Percentiles rank a stretch among this genome's conserved stretches.
Conservation (phyloP, 2,113 vertebrate genomes). For the Bos indicus region DNA sequence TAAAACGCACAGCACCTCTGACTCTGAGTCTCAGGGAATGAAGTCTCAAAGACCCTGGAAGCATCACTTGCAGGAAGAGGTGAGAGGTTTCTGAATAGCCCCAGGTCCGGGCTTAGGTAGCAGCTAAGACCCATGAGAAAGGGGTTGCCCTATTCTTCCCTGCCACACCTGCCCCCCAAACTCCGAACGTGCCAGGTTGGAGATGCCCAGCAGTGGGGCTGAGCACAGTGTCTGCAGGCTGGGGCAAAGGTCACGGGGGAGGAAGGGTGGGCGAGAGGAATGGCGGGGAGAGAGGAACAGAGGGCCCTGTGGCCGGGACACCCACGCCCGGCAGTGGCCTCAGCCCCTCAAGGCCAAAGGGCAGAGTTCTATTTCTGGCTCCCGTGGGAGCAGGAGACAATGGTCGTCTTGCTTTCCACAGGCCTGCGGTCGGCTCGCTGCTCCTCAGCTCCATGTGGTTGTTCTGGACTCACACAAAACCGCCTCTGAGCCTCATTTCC, state of each 20-base stretch:
- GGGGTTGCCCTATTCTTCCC: fast-evolving
- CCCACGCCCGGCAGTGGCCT: constrained; percentile 10
- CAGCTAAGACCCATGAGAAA: not conserved
- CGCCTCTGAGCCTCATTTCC: not conserved
- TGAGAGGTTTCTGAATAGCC: not conserved
- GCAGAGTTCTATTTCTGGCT: constrained; percentile 46
- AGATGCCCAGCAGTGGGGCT: not conserved
- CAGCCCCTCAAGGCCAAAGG: constrained; percentile 41
- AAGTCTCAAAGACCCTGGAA: not conserved
- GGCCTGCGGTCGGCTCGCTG: not conserved
- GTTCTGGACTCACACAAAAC: not conserved
- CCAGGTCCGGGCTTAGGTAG: not conserved
- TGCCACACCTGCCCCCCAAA: not conserved
- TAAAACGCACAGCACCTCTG: not conserved
- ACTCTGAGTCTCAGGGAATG: not conserved
- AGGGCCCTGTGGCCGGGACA: constrained; percentile 9
- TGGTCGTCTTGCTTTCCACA: not conserved
- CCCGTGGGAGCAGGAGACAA: not conserved
- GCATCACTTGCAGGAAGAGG: not conserved
- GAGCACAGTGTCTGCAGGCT: not conserved
- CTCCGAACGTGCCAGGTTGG: fast-evolving
- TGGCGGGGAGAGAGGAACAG: constrained; percentile 33
- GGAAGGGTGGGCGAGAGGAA: not conserved
- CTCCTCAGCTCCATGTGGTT: not conserved
- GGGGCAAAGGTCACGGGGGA: not conserved